Conservation (phyloP, 2,113 vertebrate genomes). For the Mohoua ochrocephala region DNA sequence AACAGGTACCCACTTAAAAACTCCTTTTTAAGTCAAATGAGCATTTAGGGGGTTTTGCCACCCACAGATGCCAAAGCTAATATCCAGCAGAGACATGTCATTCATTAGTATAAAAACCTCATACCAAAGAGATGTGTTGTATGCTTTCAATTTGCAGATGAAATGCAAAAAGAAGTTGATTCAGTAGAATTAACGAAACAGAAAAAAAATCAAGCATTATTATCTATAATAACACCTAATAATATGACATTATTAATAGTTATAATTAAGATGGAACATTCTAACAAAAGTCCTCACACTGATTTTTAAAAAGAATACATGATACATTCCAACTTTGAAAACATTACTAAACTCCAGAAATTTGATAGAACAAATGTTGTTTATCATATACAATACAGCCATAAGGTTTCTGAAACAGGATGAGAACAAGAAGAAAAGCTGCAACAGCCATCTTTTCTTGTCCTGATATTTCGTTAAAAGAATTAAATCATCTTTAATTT, state of each 20-base stretch:
- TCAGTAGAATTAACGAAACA: slow-evolving; percentile 27
- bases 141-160: slow-evolving; percentile 26
- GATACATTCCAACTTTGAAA: not conserved
- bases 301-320: not conserved
- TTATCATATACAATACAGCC: not conserved
- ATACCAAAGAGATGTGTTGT: not conserved
- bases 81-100: slow-evolving; percentile 52
- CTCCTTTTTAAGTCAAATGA: slow-evolving; percentile 53
- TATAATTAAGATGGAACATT: slow-evolving; percentile 35
- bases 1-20: slow-evolving; percentile 45
- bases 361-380: not conserved
- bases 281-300: not conserved
- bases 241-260: not conserved
- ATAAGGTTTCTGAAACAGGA: not conserved
- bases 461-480: not conserved
- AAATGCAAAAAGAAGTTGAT: slow-evolving; percentile 27
- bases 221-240: slow-evolving; percentile 34
- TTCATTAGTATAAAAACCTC: slow-evolving; percentile 48
- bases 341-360: not conserved
- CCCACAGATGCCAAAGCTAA: slow-evolving; percentile 53
- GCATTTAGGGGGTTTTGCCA: slow-evolving; percentile 29
- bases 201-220: slow-evolving; percentile 3
- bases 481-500: not conserved
- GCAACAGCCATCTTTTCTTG: not conserved
- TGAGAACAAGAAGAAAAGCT: not conserved